These are phyloP conservation scores for Philaenus spumarius DNA, from an alignment of 1,140 invertebrate species.

Conservation along the genomic window DNA sequence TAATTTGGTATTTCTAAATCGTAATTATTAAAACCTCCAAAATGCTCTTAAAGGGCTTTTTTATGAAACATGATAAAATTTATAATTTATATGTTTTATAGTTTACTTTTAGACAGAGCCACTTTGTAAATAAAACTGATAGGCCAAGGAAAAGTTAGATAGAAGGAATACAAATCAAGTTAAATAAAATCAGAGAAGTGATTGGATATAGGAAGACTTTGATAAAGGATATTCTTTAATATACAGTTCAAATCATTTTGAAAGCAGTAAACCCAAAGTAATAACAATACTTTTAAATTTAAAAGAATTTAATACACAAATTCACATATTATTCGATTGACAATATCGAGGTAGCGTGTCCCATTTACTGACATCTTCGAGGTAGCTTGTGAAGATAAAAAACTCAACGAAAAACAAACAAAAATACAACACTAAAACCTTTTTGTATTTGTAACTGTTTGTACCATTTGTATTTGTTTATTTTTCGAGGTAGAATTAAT, in stretches of 20 bases:
- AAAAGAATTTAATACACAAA: not conserved
- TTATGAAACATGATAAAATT: conserved; percentile 2
- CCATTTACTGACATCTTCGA: not conserved
- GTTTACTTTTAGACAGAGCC: not conserved
- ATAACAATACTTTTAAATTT: not conserved
- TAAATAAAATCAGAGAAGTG: too few species aligned
- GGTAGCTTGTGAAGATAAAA: conserved; percentile 7
- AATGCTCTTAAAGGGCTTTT: not conserved
- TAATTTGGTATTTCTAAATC: not conserved
- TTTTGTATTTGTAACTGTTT: conserved; percentile 11
- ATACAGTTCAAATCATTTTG: too few species aligned
- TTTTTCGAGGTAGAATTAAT: conserved; percentile 7
- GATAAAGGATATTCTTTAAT: too few species aligned
- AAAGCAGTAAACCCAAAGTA: not conserved
- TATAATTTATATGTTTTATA: not conserved
- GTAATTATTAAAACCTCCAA: not conserved
- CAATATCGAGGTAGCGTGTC: not conserved
- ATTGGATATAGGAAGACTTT: too few species aligned
- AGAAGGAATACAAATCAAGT: too few species aligned
- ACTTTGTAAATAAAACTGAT: not conserved
- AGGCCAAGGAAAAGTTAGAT: too few species aligned
- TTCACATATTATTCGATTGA: not conserved
- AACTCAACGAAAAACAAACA: too few species aligned
- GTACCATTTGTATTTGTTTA: conserved; percentile 16
- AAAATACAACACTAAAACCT: not conserved